Evolutionary conservation across 2,113 vertebrate genomes (phyloP).

Genomic region (Leucopsar rothschildi): DNA sequence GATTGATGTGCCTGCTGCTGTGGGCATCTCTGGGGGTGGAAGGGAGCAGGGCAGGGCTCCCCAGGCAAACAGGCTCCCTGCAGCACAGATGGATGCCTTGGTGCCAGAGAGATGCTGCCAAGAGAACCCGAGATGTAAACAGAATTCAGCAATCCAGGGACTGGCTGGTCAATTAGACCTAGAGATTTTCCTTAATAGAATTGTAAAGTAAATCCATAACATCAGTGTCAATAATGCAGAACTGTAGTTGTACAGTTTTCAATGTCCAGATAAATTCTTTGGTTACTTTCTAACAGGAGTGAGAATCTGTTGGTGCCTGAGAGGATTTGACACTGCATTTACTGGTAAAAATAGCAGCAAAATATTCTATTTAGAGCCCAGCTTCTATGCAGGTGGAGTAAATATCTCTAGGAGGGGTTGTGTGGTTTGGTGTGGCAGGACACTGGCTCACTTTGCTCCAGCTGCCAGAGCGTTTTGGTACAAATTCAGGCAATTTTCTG

Average conservation of each 20-base stretch:
- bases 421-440: neutral
- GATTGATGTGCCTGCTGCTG: neutral
- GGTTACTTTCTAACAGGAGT: neutral
- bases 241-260: neutral
- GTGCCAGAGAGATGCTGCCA: neutral
- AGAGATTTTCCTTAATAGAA: neutral
- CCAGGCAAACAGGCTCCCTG: neutral
- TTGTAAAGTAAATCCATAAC: neutral
- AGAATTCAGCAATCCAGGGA: neutral
- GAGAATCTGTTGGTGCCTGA: neutral
- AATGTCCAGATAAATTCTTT: neutral
- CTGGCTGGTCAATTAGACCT: neutral
- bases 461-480: neutral
- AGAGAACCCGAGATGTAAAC: neutral
- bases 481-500: neutral
- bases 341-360: neutral
- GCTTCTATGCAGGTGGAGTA: neutral
- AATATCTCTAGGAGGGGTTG: neutral
- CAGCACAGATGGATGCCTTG: neutral
- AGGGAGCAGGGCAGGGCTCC: neutral
- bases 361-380: neutral
- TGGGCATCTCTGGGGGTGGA: neutral
- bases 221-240: neutral
- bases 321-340: neutral
- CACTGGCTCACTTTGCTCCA: fast-evolving